Evolutionary conservation across 2,797 vertebrate species (phyloP).

Genomic region (Steatocranus sp.): DNA sequence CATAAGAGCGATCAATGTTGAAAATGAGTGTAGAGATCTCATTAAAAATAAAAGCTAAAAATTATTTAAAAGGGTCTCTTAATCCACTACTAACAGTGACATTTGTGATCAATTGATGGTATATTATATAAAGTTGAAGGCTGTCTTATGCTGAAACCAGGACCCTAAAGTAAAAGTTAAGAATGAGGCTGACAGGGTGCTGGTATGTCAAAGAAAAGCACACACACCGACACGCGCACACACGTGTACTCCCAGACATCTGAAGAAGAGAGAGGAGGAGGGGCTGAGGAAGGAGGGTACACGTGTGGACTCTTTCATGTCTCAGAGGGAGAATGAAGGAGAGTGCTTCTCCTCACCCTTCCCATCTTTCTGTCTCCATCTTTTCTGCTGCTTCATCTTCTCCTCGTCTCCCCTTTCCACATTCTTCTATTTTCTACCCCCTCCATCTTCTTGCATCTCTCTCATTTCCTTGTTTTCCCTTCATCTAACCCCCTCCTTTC

Average conservation of each 20-base stretch:
- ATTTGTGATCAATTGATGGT: rapidly evolving
- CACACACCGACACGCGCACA: neutral
- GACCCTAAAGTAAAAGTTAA: neutral
- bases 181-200: neutral
- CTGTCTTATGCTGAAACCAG: neutral
- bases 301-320: slow-evolving; percentile 25
- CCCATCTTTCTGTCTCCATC: neutral
- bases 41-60: neutral
- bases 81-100: neutral
- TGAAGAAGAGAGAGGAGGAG: neutral
- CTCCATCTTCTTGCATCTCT: neutral
- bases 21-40: neutral
- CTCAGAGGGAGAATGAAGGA: slow-evolving; percentile 17
- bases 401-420: neutral
- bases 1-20: neutral
- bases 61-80: rapidly evolving
- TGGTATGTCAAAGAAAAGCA: neutral
- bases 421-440: neutral
- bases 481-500: neutral
- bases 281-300: neutral
- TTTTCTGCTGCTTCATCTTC: neutral
- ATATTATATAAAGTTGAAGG: neutral
- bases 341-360: neutral
- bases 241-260: neutral
- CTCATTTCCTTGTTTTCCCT: neutral